A percentile compares a stretch with the other conserved stretches of the same genome.
phyloP scores from a whole-genome alignment of 35 echinoderm and acorn worm genomes.

The Strongylocentrotus purpuratus region DNA sequence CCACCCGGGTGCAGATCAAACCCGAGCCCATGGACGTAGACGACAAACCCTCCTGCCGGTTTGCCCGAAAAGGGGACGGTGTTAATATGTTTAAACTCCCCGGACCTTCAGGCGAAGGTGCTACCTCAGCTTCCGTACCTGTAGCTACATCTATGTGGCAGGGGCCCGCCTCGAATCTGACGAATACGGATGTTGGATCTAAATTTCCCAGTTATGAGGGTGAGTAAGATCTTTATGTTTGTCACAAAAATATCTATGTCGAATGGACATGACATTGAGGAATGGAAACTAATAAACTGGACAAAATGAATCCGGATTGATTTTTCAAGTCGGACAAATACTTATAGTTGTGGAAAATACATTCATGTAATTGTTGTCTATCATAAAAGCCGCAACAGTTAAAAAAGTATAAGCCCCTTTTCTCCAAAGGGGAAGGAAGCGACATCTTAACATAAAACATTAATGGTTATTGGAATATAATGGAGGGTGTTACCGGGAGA shows the following conservation, averaged over 20 bases:
- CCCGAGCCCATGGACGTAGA: constrained; percentile 37
- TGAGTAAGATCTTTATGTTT: background rate
- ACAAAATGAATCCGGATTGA: background rate
- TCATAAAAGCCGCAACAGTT: background rate
- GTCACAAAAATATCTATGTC: background rate
- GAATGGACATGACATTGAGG: background rate
- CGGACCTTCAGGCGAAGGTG: background rate
- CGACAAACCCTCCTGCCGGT: constrained; percentile 21
- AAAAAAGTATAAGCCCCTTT: background rate
- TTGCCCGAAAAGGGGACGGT: background rate
- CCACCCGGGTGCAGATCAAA: background rate
- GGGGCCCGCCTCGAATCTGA: background rate
- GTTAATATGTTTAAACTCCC: background rate
- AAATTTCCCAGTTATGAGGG: background rate
- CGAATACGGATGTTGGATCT: background rate
- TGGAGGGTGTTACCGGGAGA: no score
- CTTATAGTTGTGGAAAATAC: no score
- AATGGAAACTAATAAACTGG: background rate
- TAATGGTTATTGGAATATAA: background rate
- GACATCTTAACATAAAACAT: background rate
- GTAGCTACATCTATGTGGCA: background rate
- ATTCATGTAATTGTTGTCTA: background rate
- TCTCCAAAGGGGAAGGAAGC: background rate
- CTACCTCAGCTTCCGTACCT: background rate
- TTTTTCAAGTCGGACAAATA: background rate